Evolutionary conservation across 2,797 vertebrate genomes (phyloP), one percentile per base, ranked within the genome.

Genomic region (Sarcophilus harrisii): DNA sequence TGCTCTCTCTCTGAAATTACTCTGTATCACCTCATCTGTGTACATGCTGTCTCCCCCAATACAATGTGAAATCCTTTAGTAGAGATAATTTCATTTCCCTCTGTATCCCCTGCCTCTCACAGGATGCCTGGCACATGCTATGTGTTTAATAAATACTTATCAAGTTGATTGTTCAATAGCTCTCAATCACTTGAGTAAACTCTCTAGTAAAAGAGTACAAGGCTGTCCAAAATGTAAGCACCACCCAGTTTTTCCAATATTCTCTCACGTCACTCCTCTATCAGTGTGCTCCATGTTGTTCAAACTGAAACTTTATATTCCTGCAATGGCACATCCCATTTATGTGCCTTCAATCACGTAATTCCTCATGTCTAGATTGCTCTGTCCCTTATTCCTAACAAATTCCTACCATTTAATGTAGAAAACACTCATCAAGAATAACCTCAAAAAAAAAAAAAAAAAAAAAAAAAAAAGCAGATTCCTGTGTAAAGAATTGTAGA

Each of bases 401-500:
- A 81, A 38, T 81, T 38, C 66, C 66, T 81, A 38, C 66, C 18
- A 81, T 81, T 81, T n/a, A n/a, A 38, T 38, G 38, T 24, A 81
- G 1, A 45, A n/a, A 18, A 45, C 18, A 81, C 8, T 81, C 66
- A 21, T 21, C 66, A 9, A 81, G 38, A 38, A 16, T 0, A 0
- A 27, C 90, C 29, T 57, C 38, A 87, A 30, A 18, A 58, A 52
- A 52, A 52, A 52, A 52, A 52, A 87, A 30, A 18, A 58, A 52
- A 52, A 52, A 52, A 52, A 52, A 52, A 52, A 52, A 52, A 92
- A 91, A 91, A 32, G 30, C 10, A 16, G 1, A 8, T 28, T 30
- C 12, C 11, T 4, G 1, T 0, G 0, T 0, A 29, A 1, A 54
- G 58, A 38, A 81, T 16, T 5, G 1, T 0, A 54, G 90, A 10